Base-by-base conservation (phyloP, 2,797 vertebrate species). In the Galago senegalensis region DNA sequence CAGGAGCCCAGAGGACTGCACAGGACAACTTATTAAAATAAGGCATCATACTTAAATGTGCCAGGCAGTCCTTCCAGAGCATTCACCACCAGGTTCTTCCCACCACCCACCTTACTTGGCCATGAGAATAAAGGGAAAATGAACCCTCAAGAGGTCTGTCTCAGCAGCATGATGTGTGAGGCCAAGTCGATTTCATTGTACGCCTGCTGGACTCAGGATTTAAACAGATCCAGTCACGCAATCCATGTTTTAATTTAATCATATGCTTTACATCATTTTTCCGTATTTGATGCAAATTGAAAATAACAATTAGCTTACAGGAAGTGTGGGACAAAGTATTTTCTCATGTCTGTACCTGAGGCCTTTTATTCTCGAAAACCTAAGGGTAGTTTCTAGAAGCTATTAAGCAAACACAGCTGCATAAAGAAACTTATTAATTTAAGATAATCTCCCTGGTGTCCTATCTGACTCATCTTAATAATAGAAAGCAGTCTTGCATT, bases 21-120 rank as follows among this genome's bases (percentile, higher is more conserved):
- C 63, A 95, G 95, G 96, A 95, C 84, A 95, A 94, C 91, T 97
- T 87, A 87, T 98, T 97, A 95, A 98, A 97, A 96, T 46, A 86
- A 0, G 87, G 37, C 83, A 84, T 75, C 67, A 20, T 69, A 75
- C 93, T 97, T 96, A 98, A 97, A 95, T 53, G 72, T 0, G 87
- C 69, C 80, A 96, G n/a, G 92, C 91, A 85, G 49, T 65, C 0
- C 49, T 90, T 96, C 49, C 56, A 84, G 43, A 29, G 92, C 91
- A 69, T 77, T 95, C 88, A 43, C 76, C 67, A 76, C 73, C 80
- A 83, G 95, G 76, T 95, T 56, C 94, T 87, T 94, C 87, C 87
- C 61, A 85, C 82, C 77, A 96, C 43, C 56, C 81, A 92, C 83
- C 82, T 88, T 96, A 18, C 46, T 67, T 31, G 29, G 61, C 75